These are phyloP conservation scores for Actenoides lindsayi DNA, from an alignment of 2,113 vertebrate species.

Conservation along the genomic window DNA sequence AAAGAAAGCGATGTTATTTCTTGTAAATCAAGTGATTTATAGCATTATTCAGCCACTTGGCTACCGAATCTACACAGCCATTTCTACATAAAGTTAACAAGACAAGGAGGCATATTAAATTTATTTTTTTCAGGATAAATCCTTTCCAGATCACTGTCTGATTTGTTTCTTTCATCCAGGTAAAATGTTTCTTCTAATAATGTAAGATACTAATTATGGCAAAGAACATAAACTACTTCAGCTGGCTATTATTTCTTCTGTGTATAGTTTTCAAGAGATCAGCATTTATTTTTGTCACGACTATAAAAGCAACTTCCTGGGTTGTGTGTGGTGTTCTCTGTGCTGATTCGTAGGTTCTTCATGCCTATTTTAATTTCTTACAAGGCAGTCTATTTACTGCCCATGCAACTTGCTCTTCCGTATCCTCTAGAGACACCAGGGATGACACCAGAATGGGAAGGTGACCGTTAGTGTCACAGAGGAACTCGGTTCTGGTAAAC, in stretches of 20 bases:
- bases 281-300: not conserved
- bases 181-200: not conserved
- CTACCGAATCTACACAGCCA: not conserved
- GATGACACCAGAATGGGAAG: not conserved
- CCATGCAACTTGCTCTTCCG: not conserved
- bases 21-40: constrained; percentile 43
- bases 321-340: not conserved
- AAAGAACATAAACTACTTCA: not conserved
- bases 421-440: not conserved
- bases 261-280: not conserved
- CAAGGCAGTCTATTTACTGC: not conserved
- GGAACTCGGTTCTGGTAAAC: not conserved
- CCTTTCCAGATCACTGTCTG: not conserved
- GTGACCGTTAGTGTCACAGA: not conserved
- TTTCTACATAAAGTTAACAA: not conserved
- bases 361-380: not conserved
- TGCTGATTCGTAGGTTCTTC: not conserved
- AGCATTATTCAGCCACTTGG: not conserved
- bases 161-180: not conserved
- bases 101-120: not conserved
- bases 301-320: not conserved
- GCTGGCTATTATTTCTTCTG: not conserved
- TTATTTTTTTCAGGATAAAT: not conserved
- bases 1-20: constrained; percentile 44
- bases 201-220: not conserved